phyloP scores from a whole-genome alignment of 2,113 vertebrate species.

The Carlito syrichta region DNA sequence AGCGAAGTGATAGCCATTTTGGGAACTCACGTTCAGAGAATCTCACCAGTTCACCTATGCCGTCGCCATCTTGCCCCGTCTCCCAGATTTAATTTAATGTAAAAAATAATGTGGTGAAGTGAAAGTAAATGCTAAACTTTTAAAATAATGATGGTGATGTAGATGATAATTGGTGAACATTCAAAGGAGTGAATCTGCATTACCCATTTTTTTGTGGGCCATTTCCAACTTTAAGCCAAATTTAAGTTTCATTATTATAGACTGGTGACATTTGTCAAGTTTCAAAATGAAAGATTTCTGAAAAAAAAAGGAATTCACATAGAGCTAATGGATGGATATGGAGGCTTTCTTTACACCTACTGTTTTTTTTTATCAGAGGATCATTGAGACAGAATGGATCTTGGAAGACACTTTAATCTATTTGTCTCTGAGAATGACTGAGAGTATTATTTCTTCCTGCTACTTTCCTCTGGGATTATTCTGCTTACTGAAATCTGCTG shows the following conservation, averaged over 20 bases:
- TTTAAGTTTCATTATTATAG: background rate
- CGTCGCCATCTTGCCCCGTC: too few relatives aligned
- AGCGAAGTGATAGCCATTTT: too few relatives aligned
- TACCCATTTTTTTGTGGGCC: background rate
- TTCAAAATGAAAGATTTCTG: conserved; percentile 21
- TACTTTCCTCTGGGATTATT: conserved; percentile 37
- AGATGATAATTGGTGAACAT: background rate
- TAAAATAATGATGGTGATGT: background rate
- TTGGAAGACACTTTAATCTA: background rate
- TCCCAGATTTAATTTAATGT: background rate
- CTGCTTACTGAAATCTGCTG: conserved; percentile 50
- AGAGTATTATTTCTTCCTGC: conserved; percentile 11
- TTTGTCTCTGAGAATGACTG: conserved; percentile 25
- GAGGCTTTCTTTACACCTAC: background rate
- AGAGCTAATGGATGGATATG: background rate
- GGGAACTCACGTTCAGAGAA: too few relatives aligned
- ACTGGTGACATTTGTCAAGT: background rate
- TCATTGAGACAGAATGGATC: background rate
- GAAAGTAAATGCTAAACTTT: background rate
- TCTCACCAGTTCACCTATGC: too few relatives aligned
- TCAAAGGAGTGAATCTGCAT: background rate
- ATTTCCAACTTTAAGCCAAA: background rate
- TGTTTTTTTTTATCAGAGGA: background rate
- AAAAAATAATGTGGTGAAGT: background rate
- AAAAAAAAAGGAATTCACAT: too few relatives aligned